phyloP scores from a whole-genome alignment of 2,113 vertebrate genomes.

The Microtus ochrogaster region DNA sequence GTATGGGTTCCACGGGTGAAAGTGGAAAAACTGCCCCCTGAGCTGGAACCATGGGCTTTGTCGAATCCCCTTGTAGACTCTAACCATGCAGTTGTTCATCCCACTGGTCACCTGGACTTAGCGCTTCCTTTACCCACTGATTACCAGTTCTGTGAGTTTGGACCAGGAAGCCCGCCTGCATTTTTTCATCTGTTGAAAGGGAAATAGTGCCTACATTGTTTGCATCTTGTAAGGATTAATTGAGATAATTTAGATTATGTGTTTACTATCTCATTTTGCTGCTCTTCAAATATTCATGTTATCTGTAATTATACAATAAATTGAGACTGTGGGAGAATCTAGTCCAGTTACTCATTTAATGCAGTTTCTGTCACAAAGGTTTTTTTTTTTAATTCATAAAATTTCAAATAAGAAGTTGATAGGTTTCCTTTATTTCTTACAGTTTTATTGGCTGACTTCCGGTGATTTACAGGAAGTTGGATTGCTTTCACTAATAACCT shows the following conservation, averaged over 20 bases:
- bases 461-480: not conserved
- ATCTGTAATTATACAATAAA: constrained; percentile 30
- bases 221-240: not conserved
- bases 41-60: not conserved
- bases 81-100: not conserved
- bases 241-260: constrained; percentile 43
- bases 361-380: not conserved
- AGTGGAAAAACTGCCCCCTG: not conserved
- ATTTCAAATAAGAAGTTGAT: constrained; percentile 28
- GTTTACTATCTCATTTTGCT: constrained; percentile 32
- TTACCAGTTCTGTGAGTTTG: not conserved
- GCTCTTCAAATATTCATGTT: constrained; percentile 53
- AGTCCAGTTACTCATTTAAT: constrained; percentile 30
- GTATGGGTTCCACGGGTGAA: not conserved
- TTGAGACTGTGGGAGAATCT: not conserved
- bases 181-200: not conserved
- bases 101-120: not conserved
- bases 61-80: not conserved
- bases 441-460: constrained; percentile 31
- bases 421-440: constrained; percentile 20
- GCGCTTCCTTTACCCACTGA: not conserved
- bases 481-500: not conserved
- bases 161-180: not conserved
- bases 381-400: not conserved
- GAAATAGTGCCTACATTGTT: not conserved